Evolutionary conservation across 2,888 invertebrate species (phyloP).

Genomic region (Drosophila neotestacea): DNA sequence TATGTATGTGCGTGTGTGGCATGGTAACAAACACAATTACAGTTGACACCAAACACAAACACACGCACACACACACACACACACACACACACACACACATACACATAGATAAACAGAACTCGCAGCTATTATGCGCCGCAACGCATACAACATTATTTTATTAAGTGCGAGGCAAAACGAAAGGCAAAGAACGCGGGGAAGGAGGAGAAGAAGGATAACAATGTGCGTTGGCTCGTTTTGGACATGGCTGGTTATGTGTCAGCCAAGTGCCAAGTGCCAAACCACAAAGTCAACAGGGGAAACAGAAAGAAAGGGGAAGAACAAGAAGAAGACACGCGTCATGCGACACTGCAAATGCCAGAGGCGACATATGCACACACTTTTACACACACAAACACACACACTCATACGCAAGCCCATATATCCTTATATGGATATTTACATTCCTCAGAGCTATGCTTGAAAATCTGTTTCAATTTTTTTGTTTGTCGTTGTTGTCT

Average conservation of each 20-base stretch:
- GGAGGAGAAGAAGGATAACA: slow-evolving; percentile 33
- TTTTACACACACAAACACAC: neutral
- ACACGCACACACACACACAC: slow-evolving; percentile 15
- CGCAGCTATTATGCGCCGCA: slow-evolving; percentile 62
- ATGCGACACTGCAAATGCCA: slow-evolving; percentile 29
- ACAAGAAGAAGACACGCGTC: neutral
- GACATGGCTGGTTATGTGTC: slow-evolving; percentile 46
- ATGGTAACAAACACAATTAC: slow-evolving; percentile 59
- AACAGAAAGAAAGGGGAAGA: neutral
- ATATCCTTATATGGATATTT: neutral
- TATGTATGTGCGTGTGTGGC: slow-evolving; percentile 16
- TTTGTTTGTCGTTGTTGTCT: neutral
- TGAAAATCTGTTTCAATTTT: slow-evolving; percentile 20
- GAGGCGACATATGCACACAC: slow-evolving; percentile 15
- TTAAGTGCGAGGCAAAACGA: slow-evolving; percentile 60
- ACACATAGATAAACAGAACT: slow-evolving; percentile 25
- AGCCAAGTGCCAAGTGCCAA: slow-evolving; percentile 32
- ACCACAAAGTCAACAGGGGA: slow-evolving; percentile 30
- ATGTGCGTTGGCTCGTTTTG: slow-evolving; percentile 46
- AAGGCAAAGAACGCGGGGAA: neutral
- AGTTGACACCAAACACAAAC: slow-evolving; percentile 52
- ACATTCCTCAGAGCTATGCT: slow-evolving; percentile 12
- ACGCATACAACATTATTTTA: slow-evolving; percentile 73
- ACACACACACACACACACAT: slow-evolving; percentile 12
- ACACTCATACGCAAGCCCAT: slow-evolving; percentile 1